Conservation (phyloP, 2,888 invertebrate genomes). For the Cyaniris semiargus region DNA sequence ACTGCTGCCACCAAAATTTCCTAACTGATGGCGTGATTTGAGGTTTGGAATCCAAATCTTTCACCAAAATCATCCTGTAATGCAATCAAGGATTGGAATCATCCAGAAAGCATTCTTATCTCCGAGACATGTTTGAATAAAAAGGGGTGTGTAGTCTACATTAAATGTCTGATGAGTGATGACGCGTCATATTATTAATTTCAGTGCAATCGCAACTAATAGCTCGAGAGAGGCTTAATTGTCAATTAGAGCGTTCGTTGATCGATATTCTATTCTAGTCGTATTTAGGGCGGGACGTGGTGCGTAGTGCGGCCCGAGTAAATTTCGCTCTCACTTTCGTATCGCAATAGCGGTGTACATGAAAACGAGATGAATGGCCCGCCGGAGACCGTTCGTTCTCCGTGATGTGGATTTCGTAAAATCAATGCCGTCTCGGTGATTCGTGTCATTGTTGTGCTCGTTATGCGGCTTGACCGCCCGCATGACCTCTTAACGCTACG, state of each 20-base stretch:
- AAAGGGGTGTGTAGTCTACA: background rate
- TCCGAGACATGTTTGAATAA: background rate
- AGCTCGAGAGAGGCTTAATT: constrained; percentile 38
- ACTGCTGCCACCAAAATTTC: background rate
- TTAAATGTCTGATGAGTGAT: background rate
- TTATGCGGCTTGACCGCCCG: constrained; percentile 60
- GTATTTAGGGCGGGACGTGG: constrained; percentile 66
- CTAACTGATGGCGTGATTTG: background rate
- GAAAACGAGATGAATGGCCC: constrained; percentile 79
- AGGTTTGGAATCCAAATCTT: background rate
- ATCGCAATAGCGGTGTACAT: constrained; percentile 75
- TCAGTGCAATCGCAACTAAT: background rate
- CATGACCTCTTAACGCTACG: constrained; percentile 53
- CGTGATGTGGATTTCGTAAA: constrained; percentile 76
- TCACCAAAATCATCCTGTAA: background rate
- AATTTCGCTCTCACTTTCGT: constrained; percentile 79
- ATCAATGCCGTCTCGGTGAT: constrained; percentile 75
- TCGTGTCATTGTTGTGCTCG: constrained; percentile 70
- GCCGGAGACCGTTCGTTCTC: constrained; percentile 73
- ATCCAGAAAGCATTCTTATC: background rate
- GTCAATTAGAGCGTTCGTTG: constrained; percentile 50
- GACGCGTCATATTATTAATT: background rate
- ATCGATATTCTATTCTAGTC: constrained; percentile 60
- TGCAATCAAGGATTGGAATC: background rate
- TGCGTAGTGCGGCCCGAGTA: constrained; percentile 70